Evolutionary conservation across 2,113 vertebrate genomes (phyloP), one percentile per base, ranked within the genome.

Genomic region (Solea senegalensis): DNA sequence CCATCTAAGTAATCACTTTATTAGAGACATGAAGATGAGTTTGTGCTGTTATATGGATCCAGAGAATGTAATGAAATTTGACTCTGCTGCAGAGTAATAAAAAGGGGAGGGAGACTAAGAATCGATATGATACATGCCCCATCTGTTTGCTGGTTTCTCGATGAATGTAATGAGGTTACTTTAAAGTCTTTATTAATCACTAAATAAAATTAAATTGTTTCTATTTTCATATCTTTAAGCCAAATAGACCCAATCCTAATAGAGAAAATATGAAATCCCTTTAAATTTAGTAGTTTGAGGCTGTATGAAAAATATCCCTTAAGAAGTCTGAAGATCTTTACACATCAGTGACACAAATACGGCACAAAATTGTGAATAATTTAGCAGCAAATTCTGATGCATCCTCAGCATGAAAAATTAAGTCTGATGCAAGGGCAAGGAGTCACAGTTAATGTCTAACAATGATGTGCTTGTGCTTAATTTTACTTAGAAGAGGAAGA

Each of bases 31-130:
- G 61, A 86, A 92, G 92, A 93, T 94, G 92, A 93, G 92, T 93
- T 93, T 93, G 90, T 88, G 84, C 89, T 90, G 84, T 91, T 91
- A 91, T 94, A 94, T 92, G 86, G 89, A 91, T 93, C 91, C 88
- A 89, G 74, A 68, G 92, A 89, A 92, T 80, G 79, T 88, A 93
- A 89, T 94, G 88, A 92, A 94, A 93, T 94, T 91, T 92, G 89
- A 94, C 89, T 92, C 84, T 82, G 79, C 76, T 82, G 86, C 86
- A 90, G 85, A 88, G 90, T 87, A 91, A 91, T 84, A 88, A 89
- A 92, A 91, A 89, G 43, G 40, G 70, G 57, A 53, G 68, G 44
- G 81, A 70, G 81, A 51, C 72, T 40, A 56, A 69, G 59, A 83
- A 89, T 90, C 85, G 65, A 89, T 88, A 79, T 54, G 27, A 72